Percentiles rank a stretch among this genome's conserved stretches.
Conservation (phyloP, 2,113 vertebrate genomes). For the Pitta sordida region DNA sequence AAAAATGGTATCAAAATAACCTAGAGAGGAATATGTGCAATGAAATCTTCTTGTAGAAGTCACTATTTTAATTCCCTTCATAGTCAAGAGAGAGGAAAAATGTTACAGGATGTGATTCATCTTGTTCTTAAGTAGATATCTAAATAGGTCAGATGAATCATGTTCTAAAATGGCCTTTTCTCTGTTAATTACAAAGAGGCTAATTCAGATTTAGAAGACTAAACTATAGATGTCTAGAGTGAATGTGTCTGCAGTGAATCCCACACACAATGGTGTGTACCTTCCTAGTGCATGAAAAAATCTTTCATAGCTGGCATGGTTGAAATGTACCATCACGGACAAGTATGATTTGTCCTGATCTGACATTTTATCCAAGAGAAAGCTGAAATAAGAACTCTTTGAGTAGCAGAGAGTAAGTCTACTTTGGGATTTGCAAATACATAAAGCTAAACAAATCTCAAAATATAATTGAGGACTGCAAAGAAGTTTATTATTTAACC, state of each 20-base stretch:
- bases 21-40: neutral
- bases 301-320: neutral
- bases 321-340: neutral
- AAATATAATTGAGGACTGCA: neutral
- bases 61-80: neutral
- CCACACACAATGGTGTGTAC: constrained; percentile 1
- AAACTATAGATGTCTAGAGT: neutral
- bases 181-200: constrained; percentile 20
- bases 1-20: neutral
- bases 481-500: neutral
- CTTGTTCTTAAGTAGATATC: constrained; percentile 19
- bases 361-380: neutral
- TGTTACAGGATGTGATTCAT: constrained; percentile 16
- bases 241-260: constrained; percentile 17
- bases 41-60: neutral
- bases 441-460: neutral
- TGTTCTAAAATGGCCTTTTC: neutral
- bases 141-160: constrained; percentile 58
- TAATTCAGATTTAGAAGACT: constrained; percentile 27
- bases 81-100: neutral
- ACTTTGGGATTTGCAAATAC: neutral
- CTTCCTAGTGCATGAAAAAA: neutral
- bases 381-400: neutral
- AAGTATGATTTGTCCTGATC: neutral
- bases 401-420: neutral